Conservation (phyloP, 2,888 invertebrate genomes). For the Orchestes rusci region DNA sequence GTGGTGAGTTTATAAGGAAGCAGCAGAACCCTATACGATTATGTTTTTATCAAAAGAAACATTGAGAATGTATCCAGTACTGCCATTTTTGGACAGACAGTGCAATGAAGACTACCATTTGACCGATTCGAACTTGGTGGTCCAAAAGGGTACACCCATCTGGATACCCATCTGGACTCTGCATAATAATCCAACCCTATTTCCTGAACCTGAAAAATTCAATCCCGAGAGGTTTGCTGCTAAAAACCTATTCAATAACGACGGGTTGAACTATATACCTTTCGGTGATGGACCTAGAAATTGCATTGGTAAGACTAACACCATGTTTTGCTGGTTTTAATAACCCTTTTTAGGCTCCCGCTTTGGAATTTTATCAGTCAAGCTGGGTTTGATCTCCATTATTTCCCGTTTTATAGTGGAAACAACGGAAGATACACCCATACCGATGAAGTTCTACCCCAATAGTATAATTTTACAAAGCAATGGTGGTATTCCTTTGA, state of each 20-base stretch:
- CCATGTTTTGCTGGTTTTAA: slow-evolving; percentile 1
- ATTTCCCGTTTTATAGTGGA: slow-evolving; percentile 26
- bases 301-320: slow-evolving; percentile 31
- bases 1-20: slow-evolving; percentile 22
- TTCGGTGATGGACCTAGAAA: slow-evolving; percentile 33
- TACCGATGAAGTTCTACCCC: slow-evolving; percentile 22
- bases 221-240: slow-evolving; percentile 32
- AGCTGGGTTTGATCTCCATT: slow-evolving; percentile 25
- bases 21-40: background rate
- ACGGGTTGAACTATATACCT: slow-evolving; percentile 29
- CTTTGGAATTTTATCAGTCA: slow-evolving; percentile 24
- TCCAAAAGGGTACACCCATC: slow-evolving; percentile 38
- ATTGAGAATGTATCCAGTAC: slow-evolving; percentile 41
- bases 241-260: slow-evolving; percentile 23
- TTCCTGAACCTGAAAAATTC: slow-evolving; percentile 31
- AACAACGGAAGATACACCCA: slow-evolving; percentile 19
- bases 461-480: slow-evolving; percentile 23
- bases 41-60: slow-evolving; percentile 37
- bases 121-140: slow-evolving; percentile 30
- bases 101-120: slow-evolving; percentile 34
- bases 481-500: slow-evolving; percentile 17
- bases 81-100: slow-evolving; percentile 34
- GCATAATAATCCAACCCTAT: slow-evolving; percentile 32
- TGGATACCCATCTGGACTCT: slow-evolving; percentile 31
- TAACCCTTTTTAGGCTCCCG: background rate